Percentiles rank a stretch among this genome's conserved stretches.
Evolutionary conservation across 1,140 invertebrate genomes (phyloP).

Genomic region (Bombus soroeensis): DNA sequence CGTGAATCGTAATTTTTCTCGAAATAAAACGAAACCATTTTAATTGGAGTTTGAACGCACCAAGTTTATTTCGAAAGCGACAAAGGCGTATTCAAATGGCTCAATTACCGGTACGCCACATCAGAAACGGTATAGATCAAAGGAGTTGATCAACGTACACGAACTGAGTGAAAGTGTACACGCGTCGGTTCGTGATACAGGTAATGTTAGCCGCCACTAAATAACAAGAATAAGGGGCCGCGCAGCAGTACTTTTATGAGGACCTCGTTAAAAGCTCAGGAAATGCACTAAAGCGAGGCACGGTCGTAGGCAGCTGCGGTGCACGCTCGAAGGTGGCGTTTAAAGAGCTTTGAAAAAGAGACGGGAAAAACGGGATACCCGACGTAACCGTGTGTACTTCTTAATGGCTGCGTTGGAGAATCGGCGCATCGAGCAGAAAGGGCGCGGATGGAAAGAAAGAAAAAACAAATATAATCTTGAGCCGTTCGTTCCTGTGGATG

Average conservation of each 20-base stretch:
- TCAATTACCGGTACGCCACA: neutral
- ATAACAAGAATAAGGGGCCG: slow-evolving; percentile 39
- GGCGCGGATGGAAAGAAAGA: neutral
- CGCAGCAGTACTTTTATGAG: slow-evolving; percentile 60
- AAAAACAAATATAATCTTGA: neutral
- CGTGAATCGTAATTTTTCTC: neutral
- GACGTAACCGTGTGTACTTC: slow-evolving; percentile 62
- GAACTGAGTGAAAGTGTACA: neutral
- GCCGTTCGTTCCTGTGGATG: neutral
- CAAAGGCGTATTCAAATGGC: neutral
- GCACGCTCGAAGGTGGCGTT: slow-evolving; percentile 59
- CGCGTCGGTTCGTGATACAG: slow-evolving; percentile 4
- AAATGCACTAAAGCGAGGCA: slow-evolving; percentile 69
- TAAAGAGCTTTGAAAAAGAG: slow-evolving; percentile 63
- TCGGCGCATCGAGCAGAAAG: slow-evolving; percentile 41
- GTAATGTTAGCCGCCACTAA: slow-evolving; percentile 39
- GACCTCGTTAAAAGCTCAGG: slow-evolving; percentile 74
- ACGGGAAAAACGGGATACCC: slow-evolving; percentile 59
- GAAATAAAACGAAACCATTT: neutral
- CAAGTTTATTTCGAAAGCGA: neutral
- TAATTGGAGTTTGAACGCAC: neutral
- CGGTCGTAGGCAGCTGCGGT: neutral
- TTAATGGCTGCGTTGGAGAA: slow-evolving; percentile 70
- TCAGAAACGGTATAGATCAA: neutral
- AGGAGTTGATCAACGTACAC: neutral